These are phyloP conservation scores for Erpobdella octoculata DNA, from an alignment of 2,888 invertebrate genomes.

Conservation along the genomic window DNA sequence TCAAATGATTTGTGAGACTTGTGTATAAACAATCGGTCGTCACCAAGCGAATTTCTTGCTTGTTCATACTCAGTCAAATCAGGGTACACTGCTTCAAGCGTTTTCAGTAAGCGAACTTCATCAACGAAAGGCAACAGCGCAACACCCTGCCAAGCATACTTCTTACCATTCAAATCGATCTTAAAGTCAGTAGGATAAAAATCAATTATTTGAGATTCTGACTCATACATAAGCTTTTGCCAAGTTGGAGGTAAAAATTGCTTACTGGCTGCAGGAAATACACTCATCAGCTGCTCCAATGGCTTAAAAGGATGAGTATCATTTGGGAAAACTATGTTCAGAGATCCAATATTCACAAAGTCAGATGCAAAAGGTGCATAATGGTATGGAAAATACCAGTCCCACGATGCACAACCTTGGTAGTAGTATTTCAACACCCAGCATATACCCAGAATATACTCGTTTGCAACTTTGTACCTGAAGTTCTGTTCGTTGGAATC, in stretches of 20 bases:
- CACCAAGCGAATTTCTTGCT: conserved; percentile 70
- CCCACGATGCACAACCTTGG: conserved; percentile 98
- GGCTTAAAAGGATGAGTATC: conserved; percentile 88
- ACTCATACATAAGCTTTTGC: conserved; percentile 72
- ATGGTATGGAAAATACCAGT: conserved; percentile 99
- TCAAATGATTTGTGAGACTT: conserved; percentile 65
- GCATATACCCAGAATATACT: conserved; percentile 89
- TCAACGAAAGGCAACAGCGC: conserved; percentile 95
- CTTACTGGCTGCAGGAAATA: conserved; percentile 93
- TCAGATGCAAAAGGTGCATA: conserved; percentile 99
- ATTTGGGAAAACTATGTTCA: conserved; percentile 74
- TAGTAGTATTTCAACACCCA: conserved; percentile 98
- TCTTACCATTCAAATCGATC: conserved; percentile 96
- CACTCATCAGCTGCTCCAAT: conserved; percentile 96
- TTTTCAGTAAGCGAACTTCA: conserved; percentile 73
- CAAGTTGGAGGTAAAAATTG: conserved; percentile 86
- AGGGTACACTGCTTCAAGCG: conserved; percentile 71
- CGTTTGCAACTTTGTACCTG: conserved; percentile 79
- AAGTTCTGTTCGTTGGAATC: conserved; percentile 60
- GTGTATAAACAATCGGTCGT: conserved; percentile 80
- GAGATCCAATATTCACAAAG: conserved; percentile 79
- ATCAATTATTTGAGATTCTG: conserved; percentile 84
- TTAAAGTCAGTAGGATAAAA: conserved; percentile 95
- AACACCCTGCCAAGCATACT: conserved; percentile 95
- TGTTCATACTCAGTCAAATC: conserved; percentile 75